Evolutionary conservation across 1,140 invertebrate species (phyloP).

Genomic region (Drosophila ogumai): DNA sequence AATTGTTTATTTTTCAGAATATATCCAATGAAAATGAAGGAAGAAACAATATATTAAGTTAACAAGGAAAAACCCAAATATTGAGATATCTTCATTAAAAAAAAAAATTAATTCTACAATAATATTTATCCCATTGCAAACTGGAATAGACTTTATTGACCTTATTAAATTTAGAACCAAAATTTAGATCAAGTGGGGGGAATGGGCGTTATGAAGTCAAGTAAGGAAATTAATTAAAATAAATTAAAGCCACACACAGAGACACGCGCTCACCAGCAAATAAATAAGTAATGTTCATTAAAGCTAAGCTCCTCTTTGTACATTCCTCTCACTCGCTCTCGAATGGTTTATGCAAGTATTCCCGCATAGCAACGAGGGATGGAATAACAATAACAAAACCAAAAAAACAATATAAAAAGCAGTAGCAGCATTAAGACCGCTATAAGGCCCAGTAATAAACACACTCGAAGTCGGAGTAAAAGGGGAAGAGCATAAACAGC

Average conservation of each 20-base stretch:
- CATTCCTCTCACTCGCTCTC: constrained; percentile 4
- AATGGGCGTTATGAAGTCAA: constrained; percentile 10
- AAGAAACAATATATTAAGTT: not conserved
- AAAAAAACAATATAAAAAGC: constrained; percentile 15
- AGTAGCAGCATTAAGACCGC: constrained; percentile 13
- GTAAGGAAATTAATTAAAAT: constrained; percentile 47
- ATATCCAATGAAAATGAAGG: not conserved
- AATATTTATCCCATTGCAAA: not conserved
- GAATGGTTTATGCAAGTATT: not conserved
- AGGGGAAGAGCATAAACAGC: constrained; percentile 12
- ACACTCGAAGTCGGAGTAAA: constrained; percentile 26
- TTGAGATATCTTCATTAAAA: no score
- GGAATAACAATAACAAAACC: constrained; percentile 38
- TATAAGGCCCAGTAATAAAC: constrained; percentile 56
- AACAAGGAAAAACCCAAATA: no score
- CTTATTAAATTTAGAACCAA: not conserved
- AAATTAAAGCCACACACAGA: constrained; percentile 49
- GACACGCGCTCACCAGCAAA: constrained; percentile 10
- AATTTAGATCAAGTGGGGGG: not conserved
- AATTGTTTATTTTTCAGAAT: constrained; percentile 1
- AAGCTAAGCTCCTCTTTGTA: constrained; percentile 43
- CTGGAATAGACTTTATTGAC: not conserved
- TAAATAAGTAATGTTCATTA: constrained; percentile 52
- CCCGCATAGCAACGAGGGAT: constrained; percentile 59
- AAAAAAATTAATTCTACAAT: not conserved